Base-by-base conservation (phyloP, 1,140 invertebrate genomes). In the Ips typographus region DNA sequence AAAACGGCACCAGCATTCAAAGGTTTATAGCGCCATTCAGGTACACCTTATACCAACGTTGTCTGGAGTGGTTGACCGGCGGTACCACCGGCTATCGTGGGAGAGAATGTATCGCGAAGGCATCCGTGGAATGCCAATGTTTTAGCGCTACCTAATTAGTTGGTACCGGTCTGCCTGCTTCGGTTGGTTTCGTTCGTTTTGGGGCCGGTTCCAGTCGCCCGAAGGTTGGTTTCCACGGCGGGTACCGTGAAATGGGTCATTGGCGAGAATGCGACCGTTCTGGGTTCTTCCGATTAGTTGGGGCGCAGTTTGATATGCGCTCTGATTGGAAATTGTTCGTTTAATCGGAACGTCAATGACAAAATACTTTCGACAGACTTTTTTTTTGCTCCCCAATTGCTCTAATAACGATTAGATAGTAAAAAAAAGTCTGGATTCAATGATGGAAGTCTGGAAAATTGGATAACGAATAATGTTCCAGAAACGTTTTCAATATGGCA, bases 141-240 rank as follows among this genome's bases (percentile, higher is more conserved):
- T 74, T 74, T 74, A 74, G 71, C 73, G 73, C 73, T 74, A 74
- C 73, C 70, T 74, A 74, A 74, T 74, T 74, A 74, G 73, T 72
- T 71, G 68, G 68, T 73, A 70, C 69, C 71, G 68, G 68, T 43
- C 44, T 41, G 53, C 41, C 60, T 55, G 36, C 52, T 58, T 58
- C 38, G 42, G 60, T 43, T 52, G 37, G 38, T 62, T 56, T 39
- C 59, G 36, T 2, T 63, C 51, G 40, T n/a, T 68, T 55, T 40
- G 47, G 8, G 40, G n/a, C 61, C 6, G 4, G 3, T 6, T 53
- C 6, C 5, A 37, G 5, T 7, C 41, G 22, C 41, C 39, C 49
- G 60, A 39, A 40, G 47, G 40, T 60, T 37, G 38, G 5, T 63
- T 49, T 40, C 55, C 40, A 49, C 43, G 56, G 40, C n/a, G 2